Evolutionary conservation across 1,140 invertebrate species (phyloP).

Genomic region (Phymorhynchus buccinoides): DNA sequence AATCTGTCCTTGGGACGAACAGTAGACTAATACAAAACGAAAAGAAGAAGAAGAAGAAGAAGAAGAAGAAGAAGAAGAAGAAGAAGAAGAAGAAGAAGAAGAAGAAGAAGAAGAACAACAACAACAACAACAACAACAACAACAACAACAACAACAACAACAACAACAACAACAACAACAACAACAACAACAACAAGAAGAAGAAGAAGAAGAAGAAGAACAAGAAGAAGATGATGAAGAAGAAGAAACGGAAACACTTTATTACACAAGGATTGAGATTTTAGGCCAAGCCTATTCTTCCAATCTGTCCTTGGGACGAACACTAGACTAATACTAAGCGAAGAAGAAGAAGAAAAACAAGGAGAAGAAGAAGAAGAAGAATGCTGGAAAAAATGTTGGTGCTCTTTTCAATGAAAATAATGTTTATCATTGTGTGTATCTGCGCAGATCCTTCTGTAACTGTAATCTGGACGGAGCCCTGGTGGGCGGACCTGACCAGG

Average conservation of each 20-base stretch:
- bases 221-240: background rate
- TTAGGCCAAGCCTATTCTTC: too few species aligned
- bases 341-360: background rate
- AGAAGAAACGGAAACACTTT: background rate
- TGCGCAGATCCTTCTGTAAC: slow-evolving; percentile 60
- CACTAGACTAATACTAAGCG: too few species aligned
- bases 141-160: background rate
- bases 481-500: slow-evolving; percentile 72
- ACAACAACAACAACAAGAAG: background rate
- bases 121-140: background rate
- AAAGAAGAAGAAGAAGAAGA: background rate
- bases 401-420: background rate
- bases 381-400: too few species aligned
- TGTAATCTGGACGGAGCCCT: slow-evolving; percentile 69
- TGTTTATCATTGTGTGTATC: too few species aligned
- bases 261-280: too few species aligned
- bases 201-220: background rate
- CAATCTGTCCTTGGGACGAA: too few species aligned
- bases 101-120: background rate
- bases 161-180: background rate
- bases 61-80: background rate
- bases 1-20: too few species aligned
- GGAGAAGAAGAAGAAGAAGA: background rate
- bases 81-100: background rate
- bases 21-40: too few species aligned